phyloP scores from a whole-genome alignment of 2,888 invertebrate species.

The Trachelus iudaicus region DNA sequence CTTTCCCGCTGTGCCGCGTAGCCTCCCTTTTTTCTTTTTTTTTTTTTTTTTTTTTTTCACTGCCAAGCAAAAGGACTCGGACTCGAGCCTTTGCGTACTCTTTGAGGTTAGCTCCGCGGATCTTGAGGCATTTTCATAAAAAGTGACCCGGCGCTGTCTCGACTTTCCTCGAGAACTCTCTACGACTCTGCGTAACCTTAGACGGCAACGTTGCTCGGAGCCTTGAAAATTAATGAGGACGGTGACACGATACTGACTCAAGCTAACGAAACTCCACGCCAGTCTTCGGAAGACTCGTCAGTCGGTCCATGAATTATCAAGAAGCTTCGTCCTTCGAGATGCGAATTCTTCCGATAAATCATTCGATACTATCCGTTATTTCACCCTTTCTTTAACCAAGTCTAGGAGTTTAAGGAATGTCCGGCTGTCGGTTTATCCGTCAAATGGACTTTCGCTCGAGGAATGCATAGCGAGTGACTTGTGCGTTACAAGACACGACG shows the following conservation, averaged over 20 bases:
- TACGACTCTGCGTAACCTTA: conserved; percentile 36
- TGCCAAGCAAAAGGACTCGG: neutral
- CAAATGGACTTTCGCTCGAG: neutral
- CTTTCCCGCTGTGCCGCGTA: neutral
- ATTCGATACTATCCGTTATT: conserved; percentile 15
- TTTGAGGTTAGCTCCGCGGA: neutral
- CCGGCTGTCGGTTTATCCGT: neutral
- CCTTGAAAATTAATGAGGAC: conserved; percentile 45
- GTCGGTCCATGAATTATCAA: conserved; percentile 8
- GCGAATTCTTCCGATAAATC: conserved; percentile 21
- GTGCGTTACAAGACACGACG: neutral
- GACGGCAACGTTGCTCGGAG: conserved; percentile 50
- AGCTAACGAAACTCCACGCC: conserved; percentile 13
- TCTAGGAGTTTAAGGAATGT: conserved; percentile 22
- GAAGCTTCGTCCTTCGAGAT: conserved; percentile 17
- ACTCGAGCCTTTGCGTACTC: neutral
- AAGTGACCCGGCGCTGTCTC: neutral
- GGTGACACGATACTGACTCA: conserved; percentile 9
- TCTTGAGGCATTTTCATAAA: neutral
- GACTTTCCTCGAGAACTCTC: neutral
- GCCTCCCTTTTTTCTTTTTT: neutral
- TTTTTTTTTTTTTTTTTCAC: neutral
- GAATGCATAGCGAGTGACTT: conserved; percentile 2
- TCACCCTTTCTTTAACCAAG: conserved; percentile 2
- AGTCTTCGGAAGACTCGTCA: conserved; percentile 15